These are phyloP conservation scores for Ranitomeya imitator DNA, from an alignment of 2,113 vertebrate species.

Conservation along the genomic window DNA sequence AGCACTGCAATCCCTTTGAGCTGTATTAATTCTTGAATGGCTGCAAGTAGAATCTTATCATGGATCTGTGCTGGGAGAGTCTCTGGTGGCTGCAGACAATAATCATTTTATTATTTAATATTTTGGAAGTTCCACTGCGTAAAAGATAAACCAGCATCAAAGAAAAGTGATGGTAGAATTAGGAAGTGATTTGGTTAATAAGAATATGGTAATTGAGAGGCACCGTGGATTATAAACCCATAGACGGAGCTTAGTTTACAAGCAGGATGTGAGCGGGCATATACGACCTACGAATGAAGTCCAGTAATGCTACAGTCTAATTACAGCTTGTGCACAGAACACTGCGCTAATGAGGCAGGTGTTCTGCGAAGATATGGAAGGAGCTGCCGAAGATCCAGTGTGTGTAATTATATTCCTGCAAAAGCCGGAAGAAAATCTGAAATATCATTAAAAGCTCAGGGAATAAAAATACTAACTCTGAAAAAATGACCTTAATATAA, in stretches of 20 bases:
- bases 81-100: too few relatives aligned
- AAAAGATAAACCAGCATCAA: too few relatives aligned
- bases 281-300: neutral
- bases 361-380: neutral
- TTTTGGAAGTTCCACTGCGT: too few relatives aligned
- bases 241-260: neutral
- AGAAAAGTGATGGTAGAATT: neutral
- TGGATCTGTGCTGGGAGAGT: too few relatives aligned
- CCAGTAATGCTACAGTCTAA: neutral
- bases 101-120: too few relatives aligned
- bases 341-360: neutral
- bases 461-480: neutral
- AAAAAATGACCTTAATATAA: slow-evolving; percentile 11
- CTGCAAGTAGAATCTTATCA: too few relatives aligned
- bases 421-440: neutral
- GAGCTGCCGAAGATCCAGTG: neutral
- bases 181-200: neutral
- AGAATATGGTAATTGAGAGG: neutral
- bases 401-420: neutral
- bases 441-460: neutral
- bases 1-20: too few relatives aligned
- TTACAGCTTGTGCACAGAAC: neutral
- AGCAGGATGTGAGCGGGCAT: neutral
- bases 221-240: neutral
- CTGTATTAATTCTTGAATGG: too few relatives aligned